Base-by-base conservation (phyloP, 2,888 invertebrate genomes). In the Gandaritis pyraliata region DNA sequence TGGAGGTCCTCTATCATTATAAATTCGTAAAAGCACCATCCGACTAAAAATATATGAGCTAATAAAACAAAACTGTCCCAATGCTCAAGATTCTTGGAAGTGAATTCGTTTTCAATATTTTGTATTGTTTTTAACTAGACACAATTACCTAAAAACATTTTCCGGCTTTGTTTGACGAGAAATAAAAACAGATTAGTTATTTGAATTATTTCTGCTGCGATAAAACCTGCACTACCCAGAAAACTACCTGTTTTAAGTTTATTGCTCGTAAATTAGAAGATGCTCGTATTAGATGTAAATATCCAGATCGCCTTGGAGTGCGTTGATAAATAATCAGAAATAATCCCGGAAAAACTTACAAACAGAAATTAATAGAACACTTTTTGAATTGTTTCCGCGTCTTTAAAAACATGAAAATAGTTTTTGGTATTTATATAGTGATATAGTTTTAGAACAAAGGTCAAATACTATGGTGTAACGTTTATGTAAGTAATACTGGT, bases 1-100 rank as follows among this genome's bases (percentile, higher is more conserved):
- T 64, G 65, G 61, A 72, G 74, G 71, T 69, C 64, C 66, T 70
- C 66, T 73, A 70, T 68, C 68, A 68, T 43, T 33, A 15, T 36
- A n/a, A n/a, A 47, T 54, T 66, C 64, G 58, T 71, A 66, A 69
- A 73, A 69, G 58, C 63, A 62, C 58, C 61, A 61, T 61, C 55
- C 39, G 41, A 54, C 48, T 61, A 68, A 64, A 73, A 71, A 71
- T 72, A 74, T 33, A 33, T 66, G 55, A 56, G 45, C 46, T 57
- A 67, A 67, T 74, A 66, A 70, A 65, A 68, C 64, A 50, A 58
- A 61, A 72, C 49, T 51, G 47, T 48, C 16, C 29, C 11, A 39
- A 30, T 18, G 30, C n/a, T 53, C 8, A 46, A 33, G 33, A 13
- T 49, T 54, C 53, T 54, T 36, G 36, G 53, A 53, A 53, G 6